Evolutionary conservation across 2,113 vertebrate species (phyloP).

Genomic region (Diadophis punctatus): DNA sequence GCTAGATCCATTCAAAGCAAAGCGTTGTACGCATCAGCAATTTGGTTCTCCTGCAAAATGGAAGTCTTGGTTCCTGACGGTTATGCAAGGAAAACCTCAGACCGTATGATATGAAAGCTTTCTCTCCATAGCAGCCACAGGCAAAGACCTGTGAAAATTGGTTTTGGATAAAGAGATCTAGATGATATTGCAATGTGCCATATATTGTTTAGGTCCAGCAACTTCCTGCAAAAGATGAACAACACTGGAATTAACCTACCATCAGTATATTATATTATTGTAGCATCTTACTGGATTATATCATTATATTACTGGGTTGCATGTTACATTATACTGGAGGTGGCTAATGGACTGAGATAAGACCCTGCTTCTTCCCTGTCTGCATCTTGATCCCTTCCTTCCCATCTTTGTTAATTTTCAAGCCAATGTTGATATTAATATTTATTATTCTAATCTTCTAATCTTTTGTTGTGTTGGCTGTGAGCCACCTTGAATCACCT

Average conservation of each 20-base stretch:
- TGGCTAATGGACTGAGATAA: background rate
- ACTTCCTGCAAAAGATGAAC: background rate
- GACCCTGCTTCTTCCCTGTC: background rate
- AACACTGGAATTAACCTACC: background rate
- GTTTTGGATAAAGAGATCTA: background rate
- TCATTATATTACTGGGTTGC: background rate
- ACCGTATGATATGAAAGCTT: background rate
- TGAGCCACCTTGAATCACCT: background rate
- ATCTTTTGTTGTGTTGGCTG: background rate
- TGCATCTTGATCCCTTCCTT: background rate
- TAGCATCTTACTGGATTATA: background rate
- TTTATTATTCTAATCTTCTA: background rate
- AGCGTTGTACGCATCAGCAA: background rate
- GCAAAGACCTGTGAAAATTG: too few species aligned
- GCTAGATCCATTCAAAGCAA: background rate
- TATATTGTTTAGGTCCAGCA: background rate
- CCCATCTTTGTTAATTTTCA: background rate
- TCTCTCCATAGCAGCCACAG: background rate
- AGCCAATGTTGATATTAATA: background rate
- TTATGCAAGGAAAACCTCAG: background rate
- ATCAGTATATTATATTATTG: background rate
- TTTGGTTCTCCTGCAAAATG: background rate
- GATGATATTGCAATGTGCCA: background rate
- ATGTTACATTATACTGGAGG: background rate
- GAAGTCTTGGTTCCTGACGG: background rate